Evolutionary conservation across 2,888 invertebrate genomes (phyloP), one percentile per base, ranked within the genome.

Genomic region (Watsonalla cultraria): DNA sequence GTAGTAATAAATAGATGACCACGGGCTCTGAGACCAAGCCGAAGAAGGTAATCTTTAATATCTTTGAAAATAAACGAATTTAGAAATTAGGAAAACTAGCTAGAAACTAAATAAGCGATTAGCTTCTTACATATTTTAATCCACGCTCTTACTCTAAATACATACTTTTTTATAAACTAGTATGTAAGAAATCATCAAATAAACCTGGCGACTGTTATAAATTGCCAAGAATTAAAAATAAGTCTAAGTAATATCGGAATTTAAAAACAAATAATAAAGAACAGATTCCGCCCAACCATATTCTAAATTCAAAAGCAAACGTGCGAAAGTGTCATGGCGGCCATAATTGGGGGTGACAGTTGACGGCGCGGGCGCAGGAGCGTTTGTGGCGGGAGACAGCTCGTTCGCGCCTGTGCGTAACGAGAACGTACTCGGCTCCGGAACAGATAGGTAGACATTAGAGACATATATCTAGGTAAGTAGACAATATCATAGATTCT

Each of bases 321-420:
- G 86, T 85, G 84, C 82, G 66, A 76, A 85, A 81, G 80, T 86
- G 79, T 88, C 87, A 80, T 81, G 82, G 81, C 81, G 62, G 79
- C 82, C 84, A 81, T 90, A 89, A 89, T 90, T 88, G 86, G 74
- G 74, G 80, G 64, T 86, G 89, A 90, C 89, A 89, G 87, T 83
- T 82, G 80, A 74, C 77, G 79, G 71, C 72, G 71, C 72, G 48
- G 49, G 14, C 37, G 49, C 49, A 49, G 14, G 46, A 46, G 7
- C 1, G 24, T 24, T 24, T 24, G 24, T 24, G 24, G 14, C 13
- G 37, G 14, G 68, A 70, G 74, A 77, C 77, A 68, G 70, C 81
- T 82, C 75, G 80, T 85, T 84, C 82, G 84, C 81, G 77, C 61
- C 65, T 75, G 76, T 72, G 84, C 84, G 77, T 86, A 86, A 86